phyloP scores from a whole-genome alignment of 2,797 vertebrate species.

The Hybognathus amarus region DNA sequence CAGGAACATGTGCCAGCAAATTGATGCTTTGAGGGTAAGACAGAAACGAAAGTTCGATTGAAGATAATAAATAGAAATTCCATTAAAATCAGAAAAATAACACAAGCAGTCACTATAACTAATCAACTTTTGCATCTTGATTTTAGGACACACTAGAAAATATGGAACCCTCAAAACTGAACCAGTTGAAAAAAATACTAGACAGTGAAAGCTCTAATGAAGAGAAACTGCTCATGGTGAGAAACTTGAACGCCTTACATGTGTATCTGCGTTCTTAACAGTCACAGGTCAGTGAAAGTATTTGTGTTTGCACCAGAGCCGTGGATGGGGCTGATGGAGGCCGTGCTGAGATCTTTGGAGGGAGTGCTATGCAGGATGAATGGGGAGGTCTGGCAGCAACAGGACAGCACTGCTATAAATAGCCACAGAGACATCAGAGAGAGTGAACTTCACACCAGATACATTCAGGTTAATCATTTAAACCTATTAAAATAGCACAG shows the following conservation, averaged over 20 bases:
- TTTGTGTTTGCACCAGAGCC: slow-evolving; percentile 63
- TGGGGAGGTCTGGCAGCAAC: slow-evolving; percentile 70
- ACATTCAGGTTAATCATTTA: slow-evolving; percentile 55
- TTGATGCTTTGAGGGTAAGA: slow-evolving; percentile 81
- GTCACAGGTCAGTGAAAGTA: not conserved
- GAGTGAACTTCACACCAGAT: slow-evolving; percentile 63
- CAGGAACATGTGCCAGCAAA: slow-evolving; percentile 78
- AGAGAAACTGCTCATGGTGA: slow-evolving; percentile 53
- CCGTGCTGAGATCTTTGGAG: slow-evolving; percentile 74
- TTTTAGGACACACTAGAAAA: slow-evolving; percentile 81
- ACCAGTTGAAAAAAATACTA: slow-evolving; percentile 70
- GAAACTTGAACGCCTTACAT: not conserved
- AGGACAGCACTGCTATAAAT: slow-evolving; percentile 56
- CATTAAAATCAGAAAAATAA: not conserved
- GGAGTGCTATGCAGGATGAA: slow-evolving; percentile 68
- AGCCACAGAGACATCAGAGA: slow-evolving; percentile 63
- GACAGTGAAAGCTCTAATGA: slow-evolving; percentile 66
- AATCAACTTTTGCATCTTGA: slow-evolving; percentile 30
- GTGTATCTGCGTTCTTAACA: not conserved
- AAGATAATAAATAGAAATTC: not conserved
- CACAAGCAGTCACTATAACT: not conserved
- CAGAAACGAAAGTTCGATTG: too few relatives aligned
- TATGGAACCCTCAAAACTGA: slow-evolving; percentile 72
- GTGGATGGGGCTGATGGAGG: slow-evolving; percentile 67
- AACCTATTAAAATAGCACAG: not conserved